Evolutionary conservation across 2,797 vertebrate species (phyloP), one percentile per base, ranked within the genome.

Genomic region (Erethizon dorsatum): DNA sequence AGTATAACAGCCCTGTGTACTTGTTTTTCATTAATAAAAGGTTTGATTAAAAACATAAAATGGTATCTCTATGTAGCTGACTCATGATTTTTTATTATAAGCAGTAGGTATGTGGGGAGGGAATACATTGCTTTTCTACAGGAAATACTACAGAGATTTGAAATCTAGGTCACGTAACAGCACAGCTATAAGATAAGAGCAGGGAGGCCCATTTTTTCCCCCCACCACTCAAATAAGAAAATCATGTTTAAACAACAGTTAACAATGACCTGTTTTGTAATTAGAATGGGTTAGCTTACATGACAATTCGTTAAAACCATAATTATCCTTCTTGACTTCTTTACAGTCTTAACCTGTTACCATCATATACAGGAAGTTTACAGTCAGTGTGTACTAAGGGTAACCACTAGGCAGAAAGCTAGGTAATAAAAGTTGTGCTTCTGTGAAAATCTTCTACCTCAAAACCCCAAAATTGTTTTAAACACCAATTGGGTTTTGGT

Each of bases 81-180:
- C 95, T 98, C 98, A 98, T 97, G 93, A 41, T 41, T 41, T 97
- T 98, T 98, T 97, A 95, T 98, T 97, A 98, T 98, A 97, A 97
- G 96, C 96, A 96, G 98, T 95, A 97, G 96, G 87, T 97, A 96
- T 97, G 97, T 91, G 97, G 98, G 97, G 95, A 97, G 90, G 33
- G 97, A 97, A 96, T 97, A 96, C 91, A 97, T 95, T 97, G 95
- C 96, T 98, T 98, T 98, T 97, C 94, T 96, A 97, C 96, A 98
- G 98, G 98, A 98, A 97, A 97, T 96, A 98, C 97, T 97, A 98
- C 91, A 96, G 97, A 97, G 93, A 95, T 98, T 95, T 97, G 96
- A 98, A 98, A 98, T 98, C 98, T 99, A 98, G 98, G 98, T 98
- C 98, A 98, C 73, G 52, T 71, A 97, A 93, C 93, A 98, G 91